These are phyloP conservation scores for Eriosoma lanigerum DNA, from an alignment of 1,140 invertebrate genomes.

Conservation along the genomic window DNA sequence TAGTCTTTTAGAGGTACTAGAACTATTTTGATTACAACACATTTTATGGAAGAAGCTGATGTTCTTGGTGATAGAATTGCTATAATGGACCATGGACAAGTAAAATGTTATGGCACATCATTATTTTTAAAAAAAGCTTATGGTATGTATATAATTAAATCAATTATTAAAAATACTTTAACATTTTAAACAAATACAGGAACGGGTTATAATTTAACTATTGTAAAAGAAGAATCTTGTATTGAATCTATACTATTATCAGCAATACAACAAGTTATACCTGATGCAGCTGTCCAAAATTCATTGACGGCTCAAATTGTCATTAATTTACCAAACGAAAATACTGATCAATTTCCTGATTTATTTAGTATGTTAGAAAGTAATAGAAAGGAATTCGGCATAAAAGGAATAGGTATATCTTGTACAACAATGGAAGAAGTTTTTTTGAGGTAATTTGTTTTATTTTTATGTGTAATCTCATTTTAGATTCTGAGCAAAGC, in stretches of 20 bases:
- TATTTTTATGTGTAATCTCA: neutral
- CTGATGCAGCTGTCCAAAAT: constrained; percentile 60
- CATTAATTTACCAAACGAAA: constrained; percentile 58
- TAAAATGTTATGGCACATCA: constrained; percentile 81
- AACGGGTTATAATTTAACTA: constrained; percentile 48
- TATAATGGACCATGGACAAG: constrained; percentile 80
- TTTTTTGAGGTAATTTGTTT: constrained; percentile 63
- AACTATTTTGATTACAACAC: constrained; percentile 91
- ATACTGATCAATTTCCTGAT: constrained; percentile 57
- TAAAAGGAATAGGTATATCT: constrained; percentile 64
- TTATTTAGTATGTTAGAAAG: constrained; percentile 63
- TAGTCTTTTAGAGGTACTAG: constrained; percentile 50
- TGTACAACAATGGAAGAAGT: constrained; percentile 72
- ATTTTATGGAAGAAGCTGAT: constrained; percentile 99
- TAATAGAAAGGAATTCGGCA: constrained; percentile 59
- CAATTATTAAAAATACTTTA: neutral
- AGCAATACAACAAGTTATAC: constrained; percentile 60
- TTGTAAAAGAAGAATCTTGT: constrained; percentile 25
- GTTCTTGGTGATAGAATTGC: constrained; percentile 90
- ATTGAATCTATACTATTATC: neutral
- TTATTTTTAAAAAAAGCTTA: constrained; percentile 85
- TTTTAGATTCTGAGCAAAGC: too few relatives aligned
- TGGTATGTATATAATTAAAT: constrained; percentile 61
- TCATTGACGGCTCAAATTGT: constrained; percentile 59
- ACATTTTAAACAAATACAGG: constrained; percentile 3